These are phyloP conservation scores for Chaetops frenatus DNA, from an alignment of 2,113 vertebrate genomes.

Conservation along the genomic window DNA sequence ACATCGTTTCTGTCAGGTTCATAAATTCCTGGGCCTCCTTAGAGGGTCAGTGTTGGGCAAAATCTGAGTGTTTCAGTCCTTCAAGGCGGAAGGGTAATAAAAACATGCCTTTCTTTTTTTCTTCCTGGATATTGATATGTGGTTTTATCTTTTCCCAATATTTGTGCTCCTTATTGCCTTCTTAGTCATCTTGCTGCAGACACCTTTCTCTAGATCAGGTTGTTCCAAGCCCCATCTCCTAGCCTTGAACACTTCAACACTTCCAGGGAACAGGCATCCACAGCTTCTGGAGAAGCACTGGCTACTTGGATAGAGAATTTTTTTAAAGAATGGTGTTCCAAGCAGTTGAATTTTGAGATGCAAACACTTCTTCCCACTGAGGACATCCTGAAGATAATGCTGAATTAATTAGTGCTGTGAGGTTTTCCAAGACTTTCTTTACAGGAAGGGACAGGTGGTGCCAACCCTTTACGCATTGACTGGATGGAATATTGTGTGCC, in stretches of 20 bases:
- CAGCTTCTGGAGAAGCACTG: background rate
- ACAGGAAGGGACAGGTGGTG: background rate
- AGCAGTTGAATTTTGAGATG: background rate
- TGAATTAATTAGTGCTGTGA: background rate
- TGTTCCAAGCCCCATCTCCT: background rate
- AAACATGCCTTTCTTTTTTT: background rate
- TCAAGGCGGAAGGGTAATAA: background rate
- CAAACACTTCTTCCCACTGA: background rate
- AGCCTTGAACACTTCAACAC: background rate
- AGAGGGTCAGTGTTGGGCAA: background rate
- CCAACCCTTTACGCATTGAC: rapidly evolving
- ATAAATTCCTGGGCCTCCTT: background rate
- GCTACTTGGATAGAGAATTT: background rate
- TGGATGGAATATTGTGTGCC: rapidly evolving
- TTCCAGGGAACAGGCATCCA: background rate
- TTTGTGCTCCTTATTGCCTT: background rate
- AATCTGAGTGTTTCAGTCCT: background rate
- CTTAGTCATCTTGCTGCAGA: background rate
- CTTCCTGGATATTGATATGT: background rate
- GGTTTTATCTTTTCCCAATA: background rate
- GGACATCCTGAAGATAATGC: background rate
- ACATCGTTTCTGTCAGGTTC: background rate
- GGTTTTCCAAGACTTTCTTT: background rate
- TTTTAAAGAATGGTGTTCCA: background rate
- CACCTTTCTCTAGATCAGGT: background rate